These are phyloP conservation scores for Cyclargus thomasi DNA, from an alignment of 1,140 invertebrate genomes.

Conservation along the genomic window DNA sequence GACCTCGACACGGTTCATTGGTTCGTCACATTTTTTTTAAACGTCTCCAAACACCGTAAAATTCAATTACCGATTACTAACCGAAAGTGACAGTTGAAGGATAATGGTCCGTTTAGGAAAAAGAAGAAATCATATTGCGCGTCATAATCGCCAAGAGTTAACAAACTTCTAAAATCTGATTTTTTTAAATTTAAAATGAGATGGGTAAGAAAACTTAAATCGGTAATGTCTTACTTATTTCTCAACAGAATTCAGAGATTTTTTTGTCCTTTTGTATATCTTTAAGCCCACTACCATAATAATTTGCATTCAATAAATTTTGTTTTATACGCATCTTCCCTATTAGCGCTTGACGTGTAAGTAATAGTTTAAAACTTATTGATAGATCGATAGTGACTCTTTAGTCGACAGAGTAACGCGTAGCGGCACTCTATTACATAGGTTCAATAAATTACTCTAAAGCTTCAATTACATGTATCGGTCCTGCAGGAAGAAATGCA, in stretches of 20 bases:
- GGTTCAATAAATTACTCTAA: neutral
- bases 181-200: too few relatives aligned
- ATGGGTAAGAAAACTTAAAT: too few relatives aligned
- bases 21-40: conserved; percentile 51
- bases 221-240: too few relatives aligned
- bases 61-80: conserved; percentile 51
- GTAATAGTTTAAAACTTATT: neutral
- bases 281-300: too few relatives aligned
- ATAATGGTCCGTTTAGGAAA: conserved; percentile 5
- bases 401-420: neutral
- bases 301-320: too few relatives aligned
- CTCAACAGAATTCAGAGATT: too few relatives aligned
- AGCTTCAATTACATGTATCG: neutral
- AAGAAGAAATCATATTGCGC: neutral
- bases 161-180: neutral
- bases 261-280: too few relatives aligned
- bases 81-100: conserved; percentile 53
- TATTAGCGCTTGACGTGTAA: neutral
- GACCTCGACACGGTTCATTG: conserved; percentile 39
- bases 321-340: too few relatives aligned
- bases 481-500: neutral
- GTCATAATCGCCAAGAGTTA: neutral
- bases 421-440: conserved; percentile 3
- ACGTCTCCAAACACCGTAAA: conserved; percentile 51
- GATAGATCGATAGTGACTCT: conserved; percentile 7